Percentiles rank a stretch among this genome's conserved stretches.
Conservation (phyloP, 2,888 invertebrate genomes). For the Tetrapedia diversipes region DNA sequence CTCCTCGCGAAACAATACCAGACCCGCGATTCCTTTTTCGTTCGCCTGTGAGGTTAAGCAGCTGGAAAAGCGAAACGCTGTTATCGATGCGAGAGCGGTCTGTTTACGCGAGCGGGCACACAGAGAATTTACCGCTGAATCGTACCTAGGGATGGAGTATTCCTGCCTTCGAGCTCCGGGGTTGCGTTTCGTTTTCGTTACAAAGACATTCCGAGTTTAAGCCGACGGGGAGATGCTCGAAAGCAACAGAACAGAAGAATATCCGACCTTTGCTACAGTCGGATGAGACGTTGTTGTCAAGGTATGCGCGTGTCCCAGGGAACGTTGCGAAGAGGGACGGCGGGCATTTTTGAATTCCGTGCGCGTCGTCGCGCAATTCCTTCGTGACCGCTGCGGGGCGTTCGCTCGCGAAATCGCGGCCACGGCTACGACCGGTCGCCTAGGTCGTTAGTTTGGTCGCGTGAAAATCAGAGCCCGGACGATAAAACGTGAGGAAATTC, state of each 20-base stretch:
- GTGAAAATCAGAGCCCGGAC: constrained; percentile 63
- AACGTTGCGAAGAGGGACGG: not conserved
- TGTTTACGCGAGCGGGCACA: constrained; percentile 1
- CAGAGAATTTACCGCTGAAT: constrained; percentile 2
- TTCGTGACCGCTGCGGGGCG: constrained; percentile 36
- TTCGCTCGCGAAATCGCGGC: constrained; percentile 48
- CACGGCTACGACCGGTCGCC: constrained; percentile 55
- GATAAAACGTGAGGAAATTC: constrained; percentile 72
- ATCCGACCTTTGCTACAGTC: not conserved
- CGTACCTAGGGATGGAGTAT: not conserved
- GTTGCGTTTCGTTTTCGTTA: not conserved
- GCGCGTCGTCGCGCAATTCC: constrained; percentile 35
- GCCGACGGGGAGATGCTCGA: not conserved
- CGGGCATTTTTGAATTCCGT: constrained; percentile 44
- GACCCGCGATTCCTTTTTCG: not conserved
- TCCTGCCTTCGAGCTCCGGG: not conserved
- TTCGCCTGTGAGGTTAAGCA: constrained; percentile 4
- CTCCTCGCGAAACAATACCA: not conserved
- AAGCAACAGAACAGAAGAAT: not conserved
- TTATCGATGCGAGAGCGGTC: constrained; percentile 1
- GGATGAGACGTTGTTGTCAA: not conserved
- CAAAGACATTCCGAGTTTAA: not conserved
- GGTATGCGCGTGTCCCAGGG: constrained; percentile 30
- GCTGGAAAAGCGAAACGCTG: not conserved
- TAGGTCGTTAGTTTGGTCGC: constrained; percentile 48